A percentile compares a stretch with the other conserved stretches of the same genome.
phyloP scores from a whole-genome alignment of 2,888 invertebrate genomes.

The Petrophora chlorosata region DNA sequence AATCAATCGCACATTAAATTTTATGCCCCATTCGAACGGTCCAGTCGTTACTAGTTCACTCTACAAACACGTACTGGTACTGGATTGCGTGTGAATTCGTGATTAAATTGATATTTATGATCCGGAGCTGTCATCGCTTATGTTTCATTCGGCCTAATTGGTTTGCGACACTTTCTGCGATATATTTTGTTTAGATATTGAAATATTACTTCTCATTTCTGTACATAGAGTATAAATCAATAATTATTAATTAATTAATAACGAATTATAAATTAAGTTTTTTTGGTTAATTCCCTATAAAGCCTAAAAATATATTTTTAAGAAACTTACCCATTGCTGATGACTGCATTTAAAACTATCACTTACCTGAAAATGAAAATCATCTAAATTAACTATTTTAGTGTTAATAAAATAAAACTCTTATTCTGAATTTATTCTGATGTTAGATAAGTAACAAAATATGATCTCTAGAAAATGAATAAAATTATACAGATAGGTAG shows the following conservation, averaged over 20 bases:
- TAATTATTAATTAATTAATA: no score
- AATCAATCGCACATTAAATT: neutral
- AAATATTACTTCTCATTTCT: no score
- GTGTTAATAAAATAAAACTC: no score
- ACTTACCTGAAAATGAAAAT: conserved; percentile 18
- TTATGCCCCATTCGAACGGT: neutral
- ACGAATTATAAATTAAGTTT: neutral
- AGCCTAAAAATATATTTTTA: no score
- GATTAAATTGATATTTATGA: conserved; percentile 20
- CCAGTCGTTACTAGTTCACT: neutral
- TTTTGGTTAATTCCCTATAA: no score
- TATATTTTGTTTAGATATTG: neutral
- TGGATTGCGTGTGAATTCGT: conserved; percentile 18
- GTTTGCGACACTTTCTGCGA: conserved; percentile 13
- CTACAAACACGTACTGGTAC: neutral
- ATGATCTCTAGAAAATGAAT: no score
- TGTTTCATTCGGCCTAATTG: conserved; percentile 12
- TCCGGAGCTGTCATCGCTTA: conserved; percentile 14
- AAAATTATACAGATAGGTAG: no score
- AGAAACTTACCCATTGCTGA: conserved; percentile 3
- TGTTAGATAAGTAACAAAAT: no score
- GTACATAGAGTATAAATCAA: no score
- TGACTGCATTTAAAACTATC: neutral
- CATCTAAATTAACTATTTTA: no score
- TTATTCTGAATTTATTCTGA: no score